These are phyloP conservation scores for Apantesis nais DNA, from an alignment of 2,888 invertebrate genomes.

Conservation along the genomic window DNA sequence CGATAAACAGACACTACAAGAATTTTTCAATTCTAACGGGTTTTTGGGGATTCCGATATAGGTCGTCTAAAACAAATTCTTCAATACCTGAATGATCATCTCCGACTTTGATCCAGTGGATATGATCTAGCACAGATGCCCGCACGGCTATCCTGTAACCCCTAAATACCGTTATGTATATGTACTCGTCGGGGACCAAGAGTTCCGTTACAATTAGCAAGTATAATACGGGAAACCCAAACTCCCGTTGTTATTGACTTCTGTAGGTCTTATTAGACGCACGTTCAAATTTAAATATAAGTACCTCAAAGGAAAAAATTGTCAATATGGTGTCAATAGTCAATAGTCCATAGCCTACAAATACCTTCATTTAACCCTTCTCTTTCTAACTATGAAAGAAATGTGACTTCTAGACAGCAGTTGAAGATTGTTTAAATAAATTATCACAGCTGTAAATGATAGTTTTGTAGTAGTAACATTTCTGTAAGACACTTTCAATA, in stretches of 20 bases:
- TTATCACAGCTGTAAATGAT: not conserved
- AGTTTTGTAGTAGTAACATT: not conserved
- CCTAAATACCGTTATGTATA: not conserved
- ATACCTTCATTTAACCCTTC: too few relatives aligned
- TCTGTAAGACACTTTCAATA: not conserved
- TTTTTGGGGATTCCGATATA: too few relatives aligned
- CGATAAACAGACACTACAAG: too few relatives aligned
- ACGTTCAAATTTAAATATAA: too few relatives aligned
- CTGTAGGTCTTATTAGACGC: not conserved
- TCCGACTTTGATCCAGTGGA: not conserved
- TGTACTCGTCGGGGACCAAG: not conserved
- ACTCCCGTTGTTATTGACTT: not conserved
- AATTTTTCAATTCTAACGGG: too few relatives aligned
- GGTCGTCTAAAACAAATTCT: too few relatives aligned
- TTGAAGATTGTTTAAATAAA: not conserved
- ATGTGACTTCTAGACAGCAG: not conserved
- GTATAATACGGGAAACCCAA: not conserved
- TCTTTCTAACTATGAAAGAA: not conserved
- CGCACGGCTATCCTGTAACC: not conserved
- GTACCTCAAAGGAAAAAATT: not conserved
- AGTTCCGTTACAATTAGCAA: not conserved
- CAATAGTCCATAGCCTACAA: too few relatives aligned
- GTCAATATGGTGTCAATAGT: too few relatives aligned
- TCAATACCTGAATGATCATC: not conserved
- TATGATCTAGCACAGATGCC: not conserved